phyloP scores from a whole-genome alignment of 2,888 invertebrate species.

The Nezara viridula region DNA sequence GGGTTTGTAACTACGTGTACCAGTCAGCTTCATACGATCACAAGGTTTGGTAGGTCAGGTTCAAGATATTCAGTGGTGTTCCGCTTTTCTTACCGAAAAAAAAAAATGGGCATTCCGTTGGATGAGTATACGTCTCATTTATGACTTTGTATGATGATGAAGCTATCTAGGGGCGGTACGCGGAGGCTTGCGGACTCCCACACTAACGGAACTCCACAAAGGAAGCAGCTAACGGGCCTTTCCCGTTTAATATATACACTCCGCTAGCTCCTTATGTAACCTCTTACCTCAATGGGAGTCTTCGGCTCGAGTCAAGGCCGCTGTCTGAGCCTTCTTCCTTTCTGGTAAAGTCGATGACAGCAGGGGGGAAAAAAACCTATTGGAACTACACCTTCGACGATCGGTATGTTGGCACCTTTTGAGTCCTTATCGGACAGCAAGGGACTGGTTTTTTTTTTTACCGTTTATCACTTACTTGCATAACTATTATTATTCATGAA shows the following conservation, averaged over 20 bases:
- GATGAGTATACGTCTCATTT: conserved; percentile 22
- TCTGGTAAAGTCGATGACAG: not conserved
- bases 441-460: not conserved
- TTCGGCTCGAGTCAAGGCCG: not conserved
- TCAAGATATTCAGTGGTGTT: too few species aligned
- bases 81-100: not conserved
- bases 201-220: conserved; percentile 28
- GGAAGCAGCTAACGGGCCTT: conserved; percentile 10
- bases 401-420: not conserved
- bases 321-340: not conserved
- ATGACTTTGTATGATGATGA: not conserved
- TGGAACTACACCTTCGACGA: not conserved
- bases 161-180: not conserved
- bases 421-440: not conserved
- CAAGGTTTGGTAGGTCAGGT: too few species aligned
- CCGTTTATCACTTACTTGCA: not conserved
- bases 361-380: not conserved
- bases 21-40: too few species aligned
- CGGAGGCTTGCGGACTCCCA: conserved; percentile 32
- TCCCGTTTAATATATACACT: conserved; percentile 7
- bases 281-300: conserved; percentile 2
- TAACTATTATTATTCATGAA: too few species aligned
- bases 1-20: too few species aligned
- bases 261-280: conserved; percentile 42
- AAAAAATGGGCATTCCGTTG: not conserved